Conservation (phyloP, 2,113 vertebrate genomes). For the Syngnathoides biaculeatus region DNA sequence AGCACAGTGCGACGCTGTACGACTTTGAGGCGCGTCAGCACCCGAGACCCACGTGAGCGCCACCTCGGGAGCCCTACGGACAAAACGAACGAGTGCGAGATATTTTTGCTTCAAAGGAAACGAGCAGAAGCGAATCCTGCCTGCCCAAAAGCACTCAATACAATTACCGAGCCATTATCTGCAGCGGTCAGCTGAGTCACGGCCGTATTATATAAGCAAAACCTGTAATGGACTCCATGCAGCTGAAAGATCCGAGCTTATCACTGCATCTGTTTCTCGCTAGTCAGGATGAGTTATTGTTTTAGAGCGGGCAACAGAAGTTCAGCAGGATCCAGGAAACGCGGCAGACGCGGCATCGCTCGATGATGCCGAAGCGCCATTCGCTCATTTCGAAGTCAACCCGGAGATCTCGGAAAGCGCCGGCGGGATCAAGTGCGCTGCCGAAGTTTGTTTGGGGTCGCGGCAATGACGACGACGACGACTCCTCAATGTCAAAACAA, state of each 20-base stretch:
- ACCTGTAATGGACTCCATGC: not conserved
- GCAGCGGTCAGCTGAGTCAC: constrained; percentile 1
- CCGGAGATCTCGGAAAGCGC: constrained; percentile 47
- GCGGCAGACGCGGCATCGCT: not conserved
- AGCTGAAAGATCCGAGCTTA: not conserved
- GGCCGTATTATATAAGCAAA: constrained; percentile 1
- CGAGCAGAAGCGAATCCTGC: constrained; percentile 13
- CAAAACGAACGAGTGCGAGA: too few species aligned
- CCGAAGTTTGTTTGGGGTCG: constrained; percentile 24
- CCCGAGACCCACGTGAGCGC: not conserved
- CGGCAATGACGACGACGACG: constrained; percentile 10
- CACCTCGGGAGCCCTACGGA: not conserved
- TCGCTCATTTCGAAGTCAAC: constrained; percentile 27
- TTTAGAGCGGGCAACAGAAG: not conserved
- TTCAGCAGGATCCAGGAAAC: not conserved
- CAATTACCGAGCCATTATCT: constrained; percentile 33
- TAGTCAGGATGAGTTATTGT: not conserved
- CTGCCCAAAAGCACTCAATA: constrained; percentile 25
- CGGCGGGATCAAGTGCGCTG: not conserved
- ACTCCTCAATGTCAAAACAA: constrained; percentile 15
- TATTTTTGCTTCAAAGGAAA: constrained; percentile 16
- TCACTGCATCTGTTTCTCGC: not conserved
- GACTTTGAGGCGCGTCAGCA: not conserved
- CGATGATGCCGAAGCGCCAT: not conserved
- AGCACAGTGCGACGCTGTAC: not conserved